These are phyloP conservation scores for Idaea dimidiata DNA, from an alignment of 2,888 invertebrate species.

Conservation along the genomic window DNA sequence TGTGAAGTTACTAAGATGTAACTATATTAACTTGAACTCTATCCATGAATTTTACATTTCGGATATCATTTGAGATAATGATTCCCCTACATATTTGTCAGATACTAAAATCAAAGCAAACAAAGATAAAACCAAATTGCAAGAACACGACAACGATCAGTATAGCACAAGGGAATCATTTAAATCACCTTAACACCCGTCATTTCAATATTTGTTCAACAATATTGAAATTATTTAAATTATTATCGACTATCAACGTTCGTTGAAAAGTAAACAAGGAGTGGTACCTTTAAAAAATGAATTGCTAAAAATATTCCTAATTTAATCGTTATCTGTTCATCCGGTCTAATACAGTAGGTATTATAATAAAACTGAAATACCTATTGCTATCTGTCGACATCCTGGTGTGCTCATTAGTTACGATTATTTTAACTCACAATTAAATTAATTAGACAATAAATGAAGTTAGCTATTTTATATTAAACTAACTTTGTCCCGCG, in stretches of 20 bases:
- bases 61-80: slow-evolving; percentile 16
- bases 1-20: too few relatives aligned
- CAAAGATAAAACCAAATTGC: not conserved
- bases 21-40: slow-evolving; percentile 9
- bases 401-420: slow-evolving; percentile 66
- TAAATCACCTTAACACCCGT: slow-evolving; percentile 47
- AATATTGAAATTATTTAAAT: slow-evolving; percentile 8
- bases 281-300: slow-evolving; percentile 8
- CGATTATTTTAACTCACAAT: slow-evolving; percentile 37
- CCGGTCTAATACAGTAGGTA: slow-evolving; percentile 45
- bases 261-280: slow-evolving; percentile 58
- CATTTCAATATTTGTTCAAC: slow-evolving; percentile 54
- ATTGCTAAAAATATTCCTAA: slow-evolving; percentile 36
- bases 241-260: slow-evolving; percentile 9
- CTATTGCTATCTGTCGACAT: slow-evolving; percentile 50
- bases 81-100: slow-evolving; percentile 6
- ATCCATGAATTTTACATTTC: slow-evolving; percentile 30
- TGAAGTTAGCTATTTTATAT: not conserved
- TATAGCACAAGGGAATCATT: slow-evolving; percentile 50
- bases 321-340: slow-evolving; percentile 52
- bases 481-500: too few relatives aligned
- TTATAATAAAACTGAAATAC: slow-evolving; percentile 42
- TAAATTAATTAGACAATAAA: slow-evolving; percentile 34
- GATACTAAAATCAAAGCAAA: not conserved
- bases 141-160: slow-evolving; percentile 11